Percentiles rank a stretch among this genome's conserved stretches.
Conservation (phyloP, 2,113 vertebrate species). For the Phoxinus phoxinus region DNA sequence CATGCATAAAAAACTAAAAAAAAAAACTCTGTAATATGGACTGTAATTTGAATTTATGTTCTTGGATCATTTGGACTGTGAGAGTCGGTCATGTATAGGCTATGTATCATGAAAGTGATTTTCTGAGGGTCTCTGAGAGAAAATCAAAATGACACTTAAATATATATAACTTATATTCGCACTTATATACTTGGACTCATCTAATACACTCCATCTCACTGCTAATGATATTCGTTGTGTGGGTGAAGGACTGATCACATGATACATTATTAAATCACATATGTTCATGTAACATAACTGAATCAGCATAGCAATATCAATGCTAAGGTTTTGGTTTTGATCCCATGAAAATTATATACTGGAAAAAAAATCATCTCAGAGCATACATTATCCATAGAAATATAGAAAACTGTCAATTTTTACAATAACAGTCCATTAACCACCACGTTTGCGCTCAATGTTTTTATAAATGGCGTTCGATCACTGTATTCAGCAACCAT, state of each 20-base stretch:
- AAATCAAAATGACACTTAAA: not conserved
- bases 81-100: not conserved
- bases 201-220: not conserved
- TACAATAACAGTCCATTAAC: not conserved
- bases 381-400: too few species aligned
- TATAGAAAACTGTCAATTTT: not conserved
- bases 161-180: too few species aligned
- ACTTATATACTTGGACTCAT: not conserved
- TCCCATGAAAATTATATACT: too few species aligned
- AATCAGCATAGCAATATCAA: not conserved
- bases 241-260: not conserved
- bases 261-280: not conserved
- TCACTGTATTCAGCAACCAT: not conserved
- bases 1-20: not conserved
- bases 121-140: not conserved
- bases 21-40: not conserved
- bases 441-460: not conserved
- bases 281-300: not conserved
- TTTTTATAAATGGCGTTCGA: not conserved
- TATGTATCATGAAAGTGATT: not conserved
- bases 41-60: constrained; percentile 1
- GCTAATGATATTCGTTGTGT: not conserved
- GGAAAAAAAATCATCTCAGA: too few species aligned
- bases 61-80: not conserved
- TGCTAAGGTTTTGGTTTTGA: too few species aligned